Base-by-base conservation (phyloP, 2,113 vertebrate genomes). In the Gasterosteus aculeatus region DNA sequence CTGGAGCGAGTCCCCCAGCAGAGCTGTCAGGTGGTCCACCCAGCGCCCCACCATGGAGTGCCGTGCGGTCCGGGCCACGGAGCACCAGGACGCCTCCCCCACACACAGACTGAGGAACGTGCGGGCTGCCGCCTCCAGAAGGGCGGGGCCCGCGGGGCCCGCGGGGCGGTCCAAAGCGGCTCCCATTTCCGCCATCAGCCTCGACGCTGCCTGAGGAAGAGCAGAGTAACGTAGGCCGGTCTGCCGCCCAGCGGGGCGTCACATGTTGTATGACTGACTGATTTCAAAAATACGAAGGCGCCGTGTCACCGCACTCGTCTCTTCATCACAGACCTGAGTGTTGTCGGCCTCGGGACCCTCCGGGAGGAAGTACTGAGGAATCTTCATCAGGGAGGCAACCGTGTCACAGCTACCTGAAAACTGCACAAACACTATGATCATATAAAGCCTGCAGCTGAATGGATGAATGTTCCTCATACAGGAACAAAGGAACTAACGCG, bases 281-380 rank as follows among this genome's bases (percentile, higher is more conserved):
- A 26, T 26, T 26, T 26, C 1, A 26, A 26, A 26, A 71, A 60
- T 42, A 18, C 51, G n/a, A 41, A 9, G 39, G 10, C 18, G 8
- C 6, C 4, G 49, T 15, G 31, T 59, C 22, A 16, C 10, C n/a
- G 39, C n/a, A 51, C 41, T 74, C 3, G 2, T 69, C 5, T 12
- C 9, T 72, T 46, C 10, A 19, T 22, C 16, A 31, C 82, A 81
- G 60, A 93, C 94, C 90, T 95, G 89, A 49, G 93, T 83, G 86
- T 77, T 85, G 75, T 83, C 89, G 0, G 70, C 78, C 22, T 66
- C 81, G 41, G 89, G 94, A 85, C 92, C 75, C 38, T 95, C 93
- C n/a, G 92, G 84, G 88, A 96, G 85, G 57, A 95, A 97, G 89
- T 94, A 95, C 82, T 95, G 96, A 67, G 95, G 96, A 81, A 97